A percentile compares a stretch with the other conserved stretches of the same genome.
phyloP scores from a whole-genome alignment of 2,797 vertebrate genomes.

The Mionectes olivaceus region DNA sequence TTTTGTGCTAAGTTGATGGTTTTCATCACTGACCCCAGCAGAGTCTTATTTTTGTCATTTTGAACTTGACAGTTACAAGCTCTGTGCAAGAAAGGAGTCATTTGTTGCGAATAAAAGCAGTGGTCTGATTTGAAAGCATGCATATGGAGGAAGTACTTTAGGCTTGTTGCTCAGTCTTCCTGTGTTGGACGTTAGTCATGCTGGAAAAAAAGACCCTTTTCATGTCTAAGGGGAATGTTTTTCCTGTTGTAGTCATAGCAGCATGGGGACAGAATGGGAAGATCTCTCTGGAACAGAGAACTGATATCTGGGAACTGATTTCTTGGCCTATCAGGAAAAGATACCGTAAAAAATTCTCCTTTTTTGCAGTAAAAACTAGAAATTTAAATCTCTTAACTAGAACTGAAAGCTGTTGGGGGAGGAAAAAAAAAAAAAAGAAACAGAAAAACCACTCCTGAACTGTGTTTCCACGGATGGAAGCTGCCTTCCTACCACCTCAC shows the following conservation, averaged over 20 bases:
- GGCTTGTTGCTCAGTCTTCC: not conserved
- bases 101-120: not conserved
- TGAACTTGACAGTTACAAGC: not conserved
- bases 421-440: not conserved
- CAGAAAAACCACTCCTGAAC: not conserved
- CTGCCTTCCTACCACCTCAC: not conserved
- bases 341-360: not conserved
- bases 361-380: not conserved
- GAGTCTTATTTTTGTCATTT: slow-evolving; percentile 16
- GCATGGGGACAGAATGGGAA: not conserved
- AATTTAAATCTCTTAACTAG: not conserved
- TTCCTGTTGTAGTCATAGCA: not conserved
- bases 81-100: not conserved
- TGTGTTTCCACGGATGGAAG: not conserved
- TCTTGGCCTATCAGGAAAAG: not conserved
- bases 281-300: not conserved
- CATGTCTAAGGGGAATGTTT: not conserved
- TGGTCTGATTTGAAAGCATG: not conserved
- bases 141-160: not conserved
- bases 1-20: not conserved
- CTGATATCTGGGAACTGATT: not conserved
- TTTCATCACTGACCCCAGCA: not conserved
- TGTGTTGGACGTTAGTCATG: not conserved
- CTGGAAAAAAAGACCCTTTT: not conserved
- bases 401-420: not conserved